Base-by-base conservation (phyloP, 1,140 invertebrate genomes). In the Aradophagus sp. region DNA sequence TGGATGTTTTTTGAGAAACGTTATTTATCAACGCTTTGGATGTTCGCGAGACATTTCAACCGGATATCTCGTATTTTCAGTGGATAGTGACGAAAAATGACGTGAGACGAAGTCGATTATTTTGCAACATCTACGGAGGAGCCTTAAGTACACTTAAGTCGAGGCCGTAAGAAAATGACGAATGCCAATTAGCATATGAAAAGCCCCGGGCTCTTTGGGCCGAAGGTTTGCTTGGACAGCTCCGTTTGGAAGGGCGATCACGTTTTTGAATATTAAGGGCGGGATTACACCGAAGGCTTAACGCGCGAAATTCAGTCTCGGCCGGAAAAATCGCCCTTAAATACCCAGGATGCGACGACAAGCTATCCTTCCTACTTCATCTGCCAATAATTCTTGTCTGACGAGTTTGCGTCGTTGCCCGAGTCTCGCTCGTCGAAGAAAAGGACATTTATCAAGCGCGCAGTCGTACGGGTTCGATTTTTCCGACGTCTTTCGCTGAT, bases 111-210 rank as follows among this genome's bases (percentile, higher is more conserved):
- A 44, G 56, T 72, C 70, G 58, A 73, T 73, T 73, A 73, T 63
- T 77, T 53, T 65, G 36, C 48, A 68, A 61, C 71, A 53, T 55
- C 44, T 63, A 59, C 61, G 66, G 41, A 71, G 65, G 67, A 73
- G 67, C 55, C 48, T 80, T 82, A 80, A 85, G 80, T 78, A 78
- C 73, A 84, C 79, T 84, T 85, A 85, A 86, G 83, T 78, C 80
- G 67, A 48, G 67, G 71, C 74, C 71, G 75, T 84, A 84, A 85
- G 82, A 84, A 83, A 86, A 86, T 86, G 83, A 86, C 82, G 84
- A 82, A 85, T 86, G 82, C 81, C 81, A 86, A 86, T 86, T 85
- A 86, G 84, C 84, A 85, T 86, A 85, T 85, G 84, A 85, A 85
- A 86, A 85, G 83, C 84, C 79, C 75, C 52, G 23, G 31, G 70